Percentiles rank a stretch among this genome's conserved stretches.
Conservation (phyloP, 2,113 vertebrate genomes). For the Origma solitaria region DNA sequence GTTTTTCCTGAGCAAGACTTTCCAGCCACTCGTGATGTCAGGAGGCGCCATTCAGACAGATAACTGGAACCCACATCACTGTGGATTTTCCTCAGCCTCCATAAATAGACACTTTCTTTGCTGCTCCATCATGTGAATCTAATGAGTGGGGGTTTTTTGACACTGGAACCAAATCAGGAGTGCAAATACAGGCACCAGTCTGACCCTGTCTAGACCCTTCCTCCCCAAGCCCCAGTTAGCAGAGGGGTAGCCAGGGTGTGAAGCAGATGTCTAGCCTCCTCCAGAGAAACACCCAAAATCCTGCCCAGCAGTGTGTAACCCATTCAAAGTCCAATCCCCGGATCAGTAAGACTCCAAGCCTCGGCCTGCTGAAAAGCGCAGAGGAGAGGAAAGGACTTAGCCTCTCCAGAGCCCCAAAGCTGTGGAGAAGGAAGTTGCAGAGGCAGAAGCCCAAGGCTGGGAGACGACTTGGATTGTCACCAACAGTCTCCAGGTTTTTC, state of each 20-base stretch:
- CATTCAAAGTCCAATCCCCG: not conserved
- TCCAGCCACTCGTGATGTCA: constrained; percentile 20
- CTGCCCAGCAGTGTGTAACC: not conserved
- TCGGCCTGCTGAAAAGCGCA: not conserved
- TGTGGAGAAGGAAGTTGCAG: not conserved
- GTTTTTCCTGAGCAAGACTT: not conserved
- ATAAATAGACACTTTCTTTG: constrained; percentile 37
- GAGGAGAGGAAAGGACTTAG: not conserved
- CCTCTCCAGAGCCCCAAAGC: not conserved
- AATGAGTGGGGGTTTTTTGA: not conserved
- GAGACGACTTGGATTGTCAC: not conserved
- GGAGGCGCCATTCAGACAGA: not conserved
- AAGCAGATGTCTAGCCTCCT: not conserved
- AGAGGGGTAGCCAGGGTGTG: rapidly evolving
- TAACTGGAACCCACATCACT: constrained; percentile 4
- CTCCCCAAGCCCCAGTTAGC: not conserved
- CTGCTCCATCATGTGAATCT: constrained; percentile 14
- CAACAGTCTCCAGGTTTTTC: not conserved
- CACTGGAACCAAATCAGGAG: not conserved
- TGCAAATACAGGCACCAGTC: not conserved
- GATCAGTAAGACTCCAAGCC: not conserved
- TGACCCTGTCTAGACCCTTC: not conserved
- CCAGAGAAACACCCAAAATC: not conserved
- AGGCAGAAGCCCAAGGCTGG: not conserved
- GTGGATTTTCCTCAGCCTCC: not conserved